These are phyloP conservation scores for Colossoma macropomum DNA, from an alignment of 2,113 vertebrate genomes.

Conservation along the genomic window DNA sequence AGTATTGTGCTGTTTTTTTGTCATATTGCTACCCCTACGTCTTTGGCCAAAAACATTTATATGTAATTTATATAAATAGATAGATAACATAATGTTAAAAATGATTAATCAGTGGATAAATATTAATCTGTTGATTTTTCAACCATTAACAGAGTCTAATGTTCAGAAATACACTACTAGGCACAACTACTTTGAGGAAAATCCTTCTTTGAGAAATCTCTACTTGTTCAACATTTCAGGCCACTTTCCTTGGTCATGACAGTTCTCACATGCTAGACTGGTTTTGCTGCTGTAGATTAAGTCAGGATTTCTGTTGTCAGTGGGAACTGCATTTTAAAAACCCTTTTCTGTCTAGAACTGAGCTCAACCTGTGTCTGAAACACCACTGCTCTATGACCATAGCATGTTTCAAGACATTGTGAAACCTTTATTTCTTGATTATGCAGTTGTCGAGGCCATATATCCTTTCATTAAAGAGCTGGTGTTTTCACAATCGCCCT, in stretches of 20 bases:
- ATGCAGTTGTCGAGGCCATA: background rate
- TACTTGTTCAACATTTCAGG: background rate
- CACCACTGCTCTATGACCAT: background rate
- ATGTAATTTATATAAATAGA: background rate
- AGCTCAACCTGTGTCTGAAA: background rate
- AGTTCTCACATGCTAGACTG: background rate
- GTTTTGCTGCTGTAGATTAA: background rate
- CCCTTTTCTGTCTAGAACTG: background rate
- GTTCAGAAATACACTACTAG: background rate
- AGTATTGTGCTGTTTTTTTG: too few species aligned
- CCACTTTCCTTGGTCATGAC: background rate
- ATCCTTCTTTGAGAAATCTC: background rate
- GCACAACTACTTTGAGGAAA: background rate
- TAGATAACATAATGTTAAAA: constrained; percentile 26
- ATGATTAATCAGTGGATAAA: background rate
- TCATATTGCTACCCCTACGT: too few species aligned
- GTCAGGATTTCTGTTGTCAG: background rate
- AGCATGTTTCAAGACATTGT: background rate
- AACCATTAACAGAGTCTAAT: background rate
- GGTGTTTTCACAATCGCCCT: constrained; percentile 12
- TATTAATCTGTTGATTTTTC: background rate
- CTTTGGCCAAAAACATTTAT: background rate
- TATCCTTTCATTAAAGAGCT: constrained; percentile 7
- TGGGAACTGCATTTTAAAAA: background rate
- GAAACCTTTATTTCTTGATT: background rate